These are phyloP conservation scores for Penaeus japonicus DNA, from an alignment of 1,140 invertebrate genomes.

Conservation along the genomic window DNA sequence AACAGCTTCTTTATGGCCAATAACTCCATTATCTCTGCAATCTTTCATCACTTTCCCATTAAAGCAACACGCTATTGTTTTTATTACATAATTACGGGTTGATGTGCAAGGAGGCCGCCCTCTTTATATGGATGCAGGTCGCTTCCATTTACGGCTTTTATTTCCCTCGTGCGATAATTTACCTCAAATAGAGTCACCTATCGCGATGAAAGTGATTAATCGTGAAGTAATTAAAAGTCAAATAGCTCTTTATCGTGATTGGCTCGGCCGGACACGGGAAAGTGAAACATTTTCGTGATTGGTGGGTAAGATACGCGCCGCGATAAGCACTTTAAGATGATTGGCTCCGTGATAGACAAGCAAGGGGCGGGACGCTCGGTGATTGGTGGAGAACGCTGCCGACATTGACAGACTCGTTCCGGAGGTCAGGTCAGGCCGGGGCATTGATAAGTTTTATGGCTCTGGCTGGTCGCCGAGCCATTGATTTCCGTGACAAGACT, in stretches of 20 bases:
- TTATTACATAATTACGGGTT: slow-evolving; percentile 43
- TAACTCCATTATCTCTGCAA: slow-evolving; percentile 45
- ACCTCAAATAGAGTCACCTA: slow-evolving; percentile 16
- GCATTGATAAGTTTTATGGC: slow-evolving; percentile 57
- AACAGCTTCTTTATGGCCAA: slow-evolving; percentile 49
- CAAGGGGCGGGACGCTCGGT: slow-evolving; percentile 50
- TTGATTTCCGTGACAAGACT: slow-evolving; percentile 48
- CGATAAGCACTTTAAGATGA: slow-evolving; percentile 57
- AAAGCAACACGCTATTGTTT: slow-evolving; percentile 50
- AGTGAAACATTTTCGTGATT: slow-evolving; percentile 47
- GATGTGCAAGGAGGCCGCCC: slow-evolving; percentile 12
- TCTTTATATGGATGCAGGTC: neutral
- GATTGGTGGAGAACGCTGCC: slow-evolving; percentile 49
- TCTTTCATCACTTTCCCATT: slow-evolving; percentile 53
- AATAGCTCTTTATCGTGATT: slow-evolving; percentile 54
- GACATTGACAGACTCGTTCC: slow-evolving; percentile 57
- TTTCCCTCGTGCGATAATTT: slow-evolving; percentile 37
- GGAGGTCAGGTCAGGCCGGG: slow-evolving; percentile 47
- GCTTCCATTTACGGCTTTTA: slow-evolving; percentile 23
- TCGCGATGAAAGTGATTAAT: slow-evolving; percentile 47
- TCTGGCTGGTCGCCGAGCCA: slow-evolving; percentile 50
- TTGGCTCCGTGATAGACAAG: slow-evolving; percentile 56
- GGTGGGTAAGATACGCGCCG: slow-evolving; percentile 43
- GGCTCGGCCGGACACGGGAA: slow-evolving; percentile 31
- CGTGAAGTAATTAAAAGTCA: slow-evolving; percentile 53